Evolutionary conservation across 2,113 vertebrate species (phyloP), one percentile per base, ranked within the genome.

Genomic region (Rhabdomys dilectus): DNA sequence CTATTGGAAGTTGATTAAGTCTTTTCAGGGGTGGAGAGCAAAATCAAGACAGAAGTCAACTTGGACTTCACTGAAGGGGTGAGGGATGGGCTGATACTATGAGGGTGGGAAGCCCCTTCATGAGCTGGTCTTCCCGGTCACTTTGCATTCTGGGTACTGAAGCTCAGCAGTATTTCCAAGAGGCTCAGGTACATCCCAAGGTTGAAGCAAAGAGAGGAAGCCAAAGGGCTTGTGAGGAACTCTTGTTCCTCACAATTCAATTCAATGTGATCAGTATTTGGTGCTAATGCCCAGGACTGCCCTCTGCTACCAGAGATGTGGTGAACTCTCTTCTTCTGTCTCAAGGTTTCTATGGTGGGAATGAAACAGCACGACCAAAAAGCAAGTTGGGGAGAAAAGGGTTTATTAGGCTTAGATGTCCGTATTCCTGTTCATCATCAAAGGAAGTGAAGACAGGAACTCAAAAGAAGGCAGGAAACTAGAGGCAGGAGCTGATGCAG

Each of bases 1-100:
- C 60, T 92, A 9, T 77, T 94, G 56, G 72, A 70, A 34, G 13
- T 78, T 77, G 82, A 88, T 95, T 96, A 94, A 29, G 78, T 84
- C 39, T 70, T 8, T 64, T 62, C 51, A 6, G 7, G 51, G 19
- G 29, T 26, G 60, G 34, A 53, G 62, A 62, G 12, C 19, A n/a
- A 94, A 86, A 66, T 62, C 17, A 7, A 66, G 31, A n/a, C 51
- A 26, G 36, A 36, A 45, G 45, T 53, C 39, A 34, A 68, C 66
- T 80, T 51, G 24, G 58, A 11, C 45, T 58, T 10, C 62, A 78
- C 12, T 15, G 34, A 0, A 5, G 62, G 45, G 8, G 2, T 51
- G 56, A 53, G 76, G 70, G 60, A 24, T 53, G 29, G 72, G 39
- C 21, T 7, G 72, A 22, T 36, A 0, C 60, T 76, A 2, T 42